These are phyloP conservation scores for Nomia melanderi DNA, from an alignment of 1,140 invertebrate species.

Conservation along the genomic window DNA sequence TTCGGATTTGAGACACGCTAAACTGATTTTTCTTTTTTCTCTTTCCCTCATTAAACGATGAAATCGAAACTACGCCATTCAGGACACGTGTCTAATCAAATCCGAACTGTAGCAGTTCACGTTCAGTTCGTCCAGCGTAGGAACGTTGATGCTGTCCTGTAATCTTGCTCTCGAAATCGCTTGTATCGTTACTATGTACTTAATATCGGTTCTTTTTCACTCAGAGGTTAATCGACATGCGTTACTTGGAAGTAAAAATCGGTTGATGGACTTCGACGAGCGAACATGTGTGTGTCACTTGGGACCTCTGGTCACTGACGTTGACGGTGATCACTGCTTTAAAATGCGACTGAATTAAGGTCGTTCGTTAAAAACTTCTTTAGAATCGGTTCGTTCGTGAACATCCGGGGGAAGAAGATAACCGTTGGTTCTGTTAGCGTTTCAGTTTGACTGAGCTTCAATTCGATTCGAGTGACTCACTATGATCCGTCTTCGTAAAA, in stretches of 20 bases:
- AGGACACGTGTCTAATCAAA: conserved; percentile 13
- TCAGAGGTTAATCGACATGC: conserved; percentile 2
- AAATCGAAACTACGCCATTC: conserved; percentile 10
- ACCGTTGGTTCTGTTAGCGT: neutral
- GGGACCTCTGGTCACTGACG: neutral
- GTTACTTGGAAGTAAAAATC: conserved; percentile 46
- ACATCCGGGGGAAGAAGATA: neutral
- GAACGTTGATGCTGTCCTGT: conserved; percentile 13
- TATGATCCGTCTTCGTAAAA: conserved; percentile 35
- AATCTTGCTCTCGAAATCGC: neutral
- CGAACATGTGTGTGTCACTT: neutral
- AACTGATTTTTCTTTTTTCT: neutral
- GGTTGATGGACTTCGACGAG: conserved; percentile 25
- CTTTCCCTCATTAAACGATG: neutral
- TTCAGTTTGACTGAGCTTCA: neutral
- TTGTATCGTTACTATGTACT: conserved; percentile 34
- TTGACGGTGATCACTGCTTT: too few species aligned
- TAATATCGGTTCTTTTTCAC: conserved; percentile 27
- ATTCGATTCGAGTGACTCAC: conserved; percentile 16
- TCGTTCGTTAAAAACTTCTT: neutral
- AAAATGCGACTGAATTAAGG: conserved; percentile 1
- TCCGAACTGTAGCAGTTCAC: conserved; percentile 40
- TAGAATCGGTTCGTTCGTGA: neutral
- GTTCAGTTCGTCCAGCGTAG: conserved; percentile 17
- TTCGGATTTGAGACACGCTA: conserved; percentile 8